Base-by-base conservation (phyloP, 92 coral and sea anemone species). In the Porites divaricata region DNA sequence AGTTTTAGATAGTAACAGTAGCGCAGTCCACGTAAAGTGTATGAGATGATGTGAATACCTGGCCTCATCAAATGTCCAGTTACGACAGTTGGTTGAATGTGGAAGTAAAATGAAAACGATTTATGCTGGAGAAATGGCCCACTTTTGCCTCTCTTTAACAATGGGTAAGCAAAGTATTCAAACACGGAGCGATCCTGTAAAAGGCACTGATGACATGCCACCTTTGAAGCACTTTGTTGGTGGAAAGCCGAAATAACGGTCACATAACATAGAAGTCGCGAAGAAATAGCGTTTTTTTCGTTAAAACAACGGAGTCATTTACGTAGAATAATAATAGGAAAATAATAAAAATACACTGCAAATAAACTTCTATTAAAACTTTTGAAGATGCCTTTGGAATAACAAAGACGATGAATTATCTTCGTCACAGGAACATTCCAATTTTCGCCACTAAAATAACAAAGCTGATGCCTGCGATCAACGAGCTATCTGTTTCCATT, bases 231-330 rank as follows among this genome's bases (percentile, higher is more conserved):
- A 67, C 71, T 21, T 67, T 25, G 71, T 67, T 67, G 35, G 71
- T 67, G 71, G 71, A 67, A 67, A 67, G 71, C 71, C 71, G 25
- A 24, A 67, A 67, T 23, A 67, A 67, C 71, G 71, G 45, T 67
- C 71, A 45, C 28, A n/a, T 67, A 67, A 67, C 71, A 23, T 67
- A 67, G 71, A 67, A 67, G 71, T 67, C 71, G 71, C 23, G 15
- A 16, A 67, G 45, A 67, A 67, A 67, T n/a, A 67, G 71, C 71
- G 26, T 21, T 25, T 67, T 67, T 22, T 23, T 22, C 71, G 50
- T 67, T 24, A 25, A 67, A 67, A 21, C 35, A 67, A 22, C 71
- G 71, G 71, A 67, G 71, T 67, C 71, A 67, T 67, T 67, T 67
- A n/a, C 35, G 71, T 67, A 1, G 50, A 67, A 67, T 67, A 22